Percentiles rank a stretch among this genome's conserved stretches.
phyloP scores from a whole-genome alignment of 2,113 vertebrate genomes.

The Microcebus ravelobensis region DNA sequence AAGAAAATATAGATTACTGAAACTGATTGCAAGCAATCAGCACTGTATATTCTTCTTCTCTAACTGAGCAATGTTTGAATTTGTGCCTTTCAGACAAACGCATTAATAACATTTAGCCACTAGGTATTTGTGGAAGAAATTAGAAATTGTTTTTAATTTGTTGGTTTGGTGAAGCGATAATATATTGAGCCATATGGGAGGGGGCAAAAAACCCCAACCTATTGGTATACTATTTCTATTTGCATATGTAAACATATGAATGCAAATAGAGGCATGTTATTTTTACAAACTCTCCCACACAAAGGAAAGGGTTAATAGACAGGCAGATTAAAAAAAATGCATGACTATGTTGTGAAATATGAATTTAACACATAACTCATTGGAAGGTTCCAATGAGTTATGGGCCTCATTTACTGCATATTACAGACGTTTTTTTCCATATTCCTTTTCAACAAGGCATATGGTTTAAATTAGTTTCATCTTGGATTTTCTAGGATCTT shows the following conservation, averaged over 20 bases:
- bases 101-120: conserved; percentile 86
- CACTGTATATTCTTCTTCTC: conserved; percentile 80
- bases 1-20: conserved; percentile 84
- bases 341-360: conserved; percentile 67
- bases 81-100: conserved; percentile 81
- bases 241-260: conserved; percentile 74
- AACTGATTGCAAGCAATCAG: conserved; percentile 82
- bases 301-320: conserved; percentile 63
- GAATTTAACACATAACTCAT: conserved; percentile 68
- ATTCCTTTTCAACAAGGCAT: conserved; percentile 76
- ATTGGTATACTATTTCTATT: conserved; percentile 61
- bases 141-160: conserved; percentile 84
- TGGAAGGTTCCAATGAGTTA: conserved; percentile 70
- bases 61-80: conserved; percentile 86
- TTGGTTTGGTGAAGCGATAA: conserved; percentile 81
- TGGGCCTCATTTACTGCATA: conserved; percentile 74
- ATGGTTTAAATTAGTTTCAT: conserved; percentile 78
- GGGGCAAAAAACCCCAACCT: conserved; percentile 18
- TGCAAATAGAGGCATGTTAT: not conserved
- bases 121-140: conserved; percentile 83
- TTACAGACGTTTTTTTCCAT: conserved; percentile 73
- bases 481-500: conserved; percentile 75
- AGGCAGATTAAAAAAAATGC: conserved; percentile 35
- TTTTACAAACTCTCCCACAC: not conserved
- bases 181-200: conserved; percentile 58